These are phyloP conservation scores for Leucopternis melanops DNA, from an alignment of 2,113 vertebrate species.

Conservation along the genomic window DNA sequence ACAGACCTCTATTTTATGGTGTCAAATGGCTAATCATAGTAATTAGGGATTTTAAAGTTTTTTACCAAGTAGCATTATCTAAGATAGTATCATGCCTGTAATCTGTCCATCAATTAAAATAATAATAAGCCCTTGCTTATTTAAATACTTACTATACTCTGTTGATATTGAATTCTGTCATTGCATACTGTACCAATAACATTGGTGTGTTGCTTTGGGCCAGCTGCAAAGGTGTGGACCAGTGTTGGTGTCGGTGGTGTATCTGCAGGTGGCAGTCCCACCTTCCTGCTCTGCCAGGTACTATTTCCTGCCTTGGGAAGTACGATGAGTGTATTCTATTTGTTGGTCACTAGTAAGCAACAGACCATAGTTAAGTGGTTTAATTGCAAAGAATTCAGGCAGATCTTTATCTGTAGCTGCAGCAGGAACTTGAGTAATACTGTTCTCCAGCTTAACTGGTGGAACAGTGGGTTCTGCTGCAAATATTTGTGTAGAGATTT, in stretches of 20 bases:
- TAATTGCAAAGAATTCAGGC: neutral
- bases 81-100: neutral
- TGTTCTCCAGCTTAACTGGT: neutral
- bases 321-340: neutral
- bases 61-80: neutral
- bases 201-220: neutral
- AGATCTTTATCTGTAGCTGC: neutral
- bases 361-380: neutral
- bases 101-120: neutral
- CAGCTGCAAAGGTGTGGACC: neutral
- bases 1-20: neutral
- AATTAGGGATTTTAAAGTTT: neutral
- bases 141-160: neutral
- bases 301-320: neutral
- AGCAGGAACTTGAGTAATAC: neutral
- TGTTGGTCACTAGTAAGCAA: neutral
- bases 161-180: neutral
- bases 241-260: neutral
- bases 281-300: neutral
- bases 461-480: neutral
- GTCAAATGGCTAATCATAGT: neutral
- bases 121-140: neutral
- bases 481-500: neutral
- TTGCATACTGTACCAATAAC: neutral
- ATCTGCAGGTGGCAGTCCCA: neutral